Percentiles rank a stretch among this genome's conserved stretches.
Conservation (phyloP, 2,797 vertebrate genomes). For the Alcedo atthis region DNA sequence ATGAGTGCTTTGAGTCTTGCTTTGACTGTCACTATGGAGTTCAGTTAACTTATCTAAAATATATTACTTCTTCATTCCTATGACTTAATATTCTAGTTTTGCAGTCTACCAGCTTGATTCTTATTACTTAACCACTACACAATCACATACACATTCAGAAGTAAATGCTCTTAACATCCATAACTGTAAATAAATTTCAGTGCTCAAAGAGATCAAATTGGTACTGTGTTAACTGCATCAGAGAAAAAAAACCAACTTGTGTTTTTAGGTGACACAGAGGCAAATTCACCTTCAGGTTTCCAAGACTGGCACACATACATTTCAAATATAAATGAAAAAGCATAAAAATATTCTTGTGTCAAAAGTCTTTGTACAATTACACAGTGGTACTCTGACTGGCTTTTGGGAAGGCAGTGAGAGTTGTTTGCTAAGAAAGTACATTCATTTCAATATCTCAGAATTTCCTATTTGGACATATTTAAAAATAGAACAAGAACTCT, state of each 20-base stretch:
- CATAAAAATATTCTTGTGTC: not conserved
- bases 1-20: not conserved
- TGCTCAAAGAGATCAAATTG: not conserved
- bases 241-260: not conserved
- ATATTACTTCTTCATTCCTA: not conserved
- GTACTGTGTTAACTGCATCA: not conserved
- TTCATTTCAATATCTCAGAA: not conserved
- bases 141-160: not conserved
- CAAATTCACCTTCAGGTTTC: not conserved
- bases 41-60: not conserved
- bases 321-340: not conserved
- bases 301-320: not conserved
- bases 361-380: not conserved
- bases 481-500: not conserved
- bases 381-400: not conserved
- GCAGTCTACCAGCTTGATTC: not conserved
- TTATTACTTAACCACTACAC: not conserved
- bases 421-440: not conserved
- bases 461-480: not conserved
- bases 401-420: not conserved
- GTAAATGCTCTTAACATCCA: not conserved
- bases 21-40: not conserved
- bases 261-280: not conserved
- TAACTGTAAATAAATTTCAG: not conserved
- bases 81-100: not conserved